These are phyloP conservation scores for Miniopterus natalensis DNA, from an alignment of 2,113 vertebrate species.

Conservation along the genomic window DNA sequence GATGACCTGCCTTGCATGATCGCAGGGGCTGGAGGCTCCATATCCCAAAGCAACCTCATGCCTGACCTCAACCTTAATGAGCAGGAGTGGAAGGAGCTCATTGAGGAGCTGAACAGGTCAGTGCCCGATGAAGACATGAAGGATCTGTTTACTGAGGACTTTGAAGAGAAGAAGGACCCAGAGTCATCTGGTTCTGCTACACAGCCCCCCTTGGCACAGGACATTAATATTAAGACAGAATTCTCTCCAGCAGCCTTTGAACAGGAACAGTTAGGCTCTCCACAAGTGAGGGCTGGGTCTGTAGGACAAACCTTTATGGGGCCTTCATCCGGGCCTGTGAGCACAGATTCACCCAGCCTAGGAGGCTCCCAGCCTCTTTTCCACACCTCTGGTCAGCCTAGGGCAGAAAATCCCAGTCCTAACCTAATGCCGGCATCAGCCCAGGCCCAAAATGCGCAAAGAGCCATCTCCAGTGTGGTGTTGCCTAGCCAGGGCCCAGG, in stretches of 20 bases:
- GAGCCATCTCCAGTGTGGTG: slow-evolving; percentile 88
- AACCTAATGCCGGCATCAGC: slow-evolving; percentile 87
- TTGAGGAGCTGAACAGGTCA: slow-evolving; percentile 97
- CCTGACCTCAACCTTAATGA: slow-evolving; percentile 98
- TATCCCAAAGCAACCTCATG: slow-evolving; percentile 94
- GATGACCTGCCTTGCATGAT: slow-evolving; percentile 96
- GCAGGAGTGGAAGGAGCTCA: slow-evolving; percentile 99
- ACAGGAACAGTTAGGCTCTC: slow-evolving; percentile 94
- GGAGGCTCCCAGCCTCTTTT: slow-evolving; percentile 89
- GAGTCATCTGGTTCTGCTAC: slow-evolving; percentile 90
- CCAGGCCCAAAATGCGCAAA: slow-evolving; percentile 89
- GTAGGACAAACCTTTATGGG: slow-evolving; percentile 92
- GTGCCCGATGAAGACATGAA: slow-evolving; percentile 98
- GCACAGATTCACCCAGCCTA: slow-evolving; percentile 89
- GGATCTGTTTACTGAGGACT: slow-evolving; percentile 97
- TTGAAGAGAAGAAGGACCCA: slow-evolving; percentile 96
- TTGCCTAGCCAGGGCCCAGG: slow-evolving; percentile 93
- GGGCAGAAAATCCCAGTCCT: slow-evolving; percentile 86
- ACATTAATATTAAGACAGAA: slow-evolving; percentile 94
- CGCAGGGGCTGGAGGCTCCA: slow-evolving; percentile 90
- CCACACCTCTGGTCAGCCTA: slow-evolving; percentile 86
- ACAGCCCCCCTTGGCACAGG: slow-evolving; percentile 89
- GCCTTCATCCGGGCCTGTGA: slow-evolving; percentile 90
- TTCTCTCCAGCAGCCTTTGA: slow-evolving; percentile 95
- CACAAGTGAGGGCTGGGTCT: slow-evolving; percentile 92